Conservation (phyloP, 2,888 invertebrate species). For the Netelia virgata region DNA sequence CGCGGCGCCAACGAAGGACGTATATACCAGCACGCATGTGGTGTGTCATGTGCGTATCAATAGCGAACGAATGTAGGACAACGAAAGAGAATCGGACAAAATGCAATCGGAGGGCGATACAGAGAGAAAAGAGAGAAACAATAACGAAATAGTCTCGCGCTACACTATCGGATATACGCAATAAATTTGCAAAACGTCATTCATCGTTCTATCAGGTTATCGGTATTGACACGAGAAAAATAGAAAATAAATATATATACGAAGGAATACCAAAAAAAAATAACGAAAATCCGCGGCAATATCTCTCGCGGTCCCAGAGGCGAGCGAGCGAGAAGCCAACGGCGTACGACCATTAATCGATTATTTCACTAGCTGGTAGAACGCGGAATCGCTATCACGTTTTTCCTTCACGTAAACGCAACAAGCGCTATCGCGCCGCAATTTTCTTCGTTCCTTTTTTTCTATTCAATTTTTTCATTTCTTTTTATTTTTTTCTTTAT, state of each 20-base stretch:
- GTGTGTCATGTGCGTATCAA: background rate
- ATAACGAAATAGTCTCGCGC: conserved; percentile 16
- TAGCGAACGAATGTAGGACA: conserved; percentile 28
- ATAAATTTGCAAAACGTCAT: conserved; percentile 60
- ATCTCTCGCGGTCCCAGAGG: conserved; percentile 5
- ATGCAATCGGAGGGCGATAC: background rate
- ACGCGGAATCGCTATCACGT: conserved; percentile 47
- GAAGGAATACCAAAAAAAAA: conserved; percentile 7
- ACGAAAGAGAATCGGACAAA: conserved; percentile 13
- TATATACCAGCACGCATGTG: conserved; percentile 9
- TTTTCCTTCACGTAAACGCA: conserved; percentile 7
- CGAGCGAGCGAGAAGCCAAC: conserved; percentile 32
- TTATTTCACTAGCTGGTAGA: conserved; percentile 47
- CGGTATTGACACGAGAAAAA: conserved; percentile 54
- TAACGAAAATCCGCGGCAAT: conserved; percentile 12
- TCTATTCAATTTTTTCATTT: background rate
- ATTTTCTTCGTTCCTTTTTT: conserved; percentile 10
- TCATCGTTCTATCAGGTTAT: conserved; percentile 61
- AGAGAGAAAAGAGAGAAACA: conserved; percentile 10
- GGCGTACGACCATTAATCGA: conserved; percentile 54
- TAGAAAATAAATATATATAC: conserved; percentile 3
- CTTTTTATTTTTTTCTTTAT: background rate
- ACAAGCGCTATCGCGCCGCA: conserved; percentile 1
- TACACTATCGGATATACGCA: conserved; percentile 33
- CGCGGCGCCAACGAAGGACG: conserved; percentile 14